These are phyloP conservation scores for Chromoteleia sp. DNA, from an alignment of 2,888 invertebrate genomes.

Conservation along the genomic window DNA sequence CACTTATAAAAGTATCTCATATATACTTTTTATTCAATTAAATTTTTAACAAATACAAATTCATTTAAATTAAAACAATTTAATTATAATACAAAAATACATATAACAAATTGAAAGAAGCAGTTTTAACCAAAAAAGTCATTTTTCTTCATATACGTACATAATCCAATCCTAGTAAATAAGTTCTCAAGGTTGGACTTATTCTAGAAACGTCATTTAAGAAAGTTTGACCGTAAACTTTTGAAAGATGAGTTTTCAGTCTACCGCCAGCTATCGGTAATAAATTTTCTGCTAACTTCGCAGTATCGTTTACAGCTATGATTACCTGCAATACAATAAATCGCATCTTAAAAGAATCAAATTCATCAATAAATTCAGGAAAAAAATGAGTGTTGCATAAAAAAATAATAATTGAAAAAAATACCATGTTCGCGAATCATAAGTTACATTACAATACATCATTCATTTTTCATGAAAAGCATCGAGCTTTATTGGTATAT, in stretches of 20 bases:
- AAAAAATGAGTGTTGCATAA: not conserved
- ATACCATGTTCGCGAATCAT: not conserved
- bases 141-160: constrained; percentile 77
- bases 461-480: constrained; percentile 23
- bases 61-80: too few relatives aligned
- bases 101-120: not conserved
- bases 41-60: too few relatives aligned
- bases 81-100: not conserved
- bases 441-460: not conserved
- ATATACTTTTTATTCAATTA: too few relatives aligned
- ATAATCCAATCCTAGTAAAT: constrained; percentile 87
- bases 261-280: constrained; percentile 93
- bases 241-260: constrained; percentile 88
- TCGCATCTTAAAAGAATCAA: constrained; percentile 29
- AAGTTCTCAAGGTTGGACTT: constrained; percentile 91
- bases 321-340: constrained; percentile 86
- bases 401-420: not conserved
- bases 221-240: constrained; percentile 85
- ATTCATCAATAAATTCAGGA: not conserved
- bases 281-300: constrained; percentile 89
- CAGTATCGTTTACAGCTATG: constrained; percentile 89
- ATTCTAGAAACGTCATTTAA: constrained; percentile 90
- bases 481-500: constrained; percentile 4
- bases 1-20: too few relatives aligned
- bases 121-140: not conserved